A percentile compares a stretch with the other conserved stretches of the same genome.
phyloP scores from a whole-genome alignment of 2,888 invertebrate genomes.

The Pseudococcus viburni region DNA sequence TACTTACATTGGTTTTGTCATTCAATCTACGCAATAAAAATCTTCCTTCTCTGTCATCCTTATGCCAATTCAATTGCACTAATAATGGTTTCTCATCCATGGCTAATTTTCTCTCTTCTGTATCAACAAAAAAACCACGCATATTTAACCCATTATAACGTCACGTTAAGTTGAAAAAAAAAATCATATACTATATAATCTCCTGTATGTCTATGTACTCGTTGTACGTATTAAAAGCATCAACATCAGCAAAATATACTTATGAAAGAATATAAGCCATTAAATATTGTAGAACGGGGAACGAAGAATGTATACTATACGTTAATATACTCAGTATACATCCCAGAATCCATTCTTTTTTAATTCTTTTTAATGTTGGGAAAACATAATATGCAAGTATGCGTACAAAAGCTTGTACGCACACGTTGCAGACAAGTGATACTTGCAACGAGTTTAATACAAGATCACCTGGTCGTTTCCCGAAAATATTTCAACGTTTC shows the following conservation, averaged over 20 bases:
- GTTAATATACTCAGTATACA: slow-evolving; percentile 37
- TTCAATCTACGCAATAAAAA: slow-evolving; percentile 93
- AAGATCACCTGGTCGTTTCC: slow-evolving; percentile 44
- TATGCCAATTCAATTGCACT: slow-evolving; percentile 99
- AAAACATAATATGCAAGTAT: slow-evolving; percentile 12
- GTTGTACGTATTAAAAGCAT: neutral
- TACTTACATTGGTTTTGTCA: slow-evolving; percentile 79
- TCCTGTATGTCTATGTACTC: neutral
- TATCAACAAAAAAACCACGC: slow-evolving; percentile 68
- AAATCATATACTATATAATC: neutral
- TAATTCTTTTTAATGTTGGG: slow-evolving; percentile 60
- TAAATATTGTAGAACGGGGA: slow-evolving; percentile 61
- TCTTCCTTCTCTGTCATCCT: slow-evolving; percentile 97
- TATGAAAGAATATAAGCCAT: neutral
- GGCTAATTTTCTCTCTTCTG: slow-evolving; percentile 90
- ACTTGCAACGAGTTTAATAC: slow-evolving; percentile 32
- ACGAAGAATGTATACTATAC: slow-evolving; percentile 63
- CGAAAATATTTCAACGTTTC: slow-evolving; percentile 34
- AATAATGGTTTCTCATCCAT: slow-evolving; percentile 94
- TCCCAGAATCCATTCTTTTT: slow-evolving; percentile 62
- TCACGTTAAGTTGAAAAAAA: neutral
- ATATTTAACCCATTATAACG: slow-evolving; percentile 18
- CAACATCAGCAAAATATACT: slow-evolving; percentile 1
- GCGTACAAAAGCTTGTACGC: slow-evolving; percentile 10
- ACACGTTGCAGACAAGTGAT: slow-evolving; percentile 36